Conservation (phyloP, 2,113 vertebrate species). For the Agelaius phoeniceus region DNA sequence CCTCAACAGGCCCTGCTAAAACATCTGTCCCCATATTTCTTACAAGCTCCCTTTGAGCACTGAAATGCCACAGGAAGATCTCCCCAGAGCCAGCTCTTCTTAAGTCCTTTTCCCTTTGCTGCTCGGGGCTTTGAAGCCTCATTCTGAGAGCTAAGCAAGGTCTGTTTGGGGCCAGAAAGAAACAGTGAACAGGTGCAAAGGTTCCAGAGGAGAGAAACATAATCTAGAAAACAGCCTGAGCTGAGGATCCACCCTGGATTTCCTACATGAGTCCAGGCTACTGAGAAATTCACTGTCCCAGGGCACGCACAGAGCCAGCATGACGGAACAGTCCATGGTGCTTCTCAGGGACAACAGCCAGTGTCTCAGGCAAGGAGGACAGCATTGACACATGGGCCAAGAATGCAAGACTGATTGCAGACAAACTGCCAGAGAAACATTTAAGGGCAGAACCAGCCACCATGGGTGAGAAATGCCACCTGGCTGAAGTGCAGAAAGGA, state of each 20-base stretch:
- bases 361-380: background rate
- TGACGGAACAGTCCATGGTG: rapidly evolving
- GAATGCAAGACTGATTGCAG: background rate
- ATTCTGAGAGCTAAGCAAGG: background rate
- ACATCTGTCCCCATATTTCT: background rate
- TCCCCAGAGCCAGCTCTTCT: background rate
- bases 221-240: background rate
- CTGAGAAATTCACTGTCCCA: background rate
- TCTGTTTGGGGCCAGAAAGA: background rate
- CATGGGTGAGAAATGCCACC: background rate
- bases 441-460: background rate
- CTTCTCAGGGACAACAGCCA: background rate
- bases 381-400: rapidly evolving
- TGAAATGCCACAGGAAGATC: background rate
- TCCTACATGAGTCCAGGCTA: background rate
- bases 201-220: background rate
- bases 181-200: background rate
- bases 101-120: background rate
- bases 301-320: background rate
- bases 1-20: background rate
- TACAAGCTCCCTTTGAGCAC: background rate
- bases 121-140: too few relatives aligned
- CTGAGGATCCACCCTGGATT: background rate
- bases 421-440: background rate
- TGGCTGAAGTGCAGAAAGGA: background rate